phyloP scores from a whole-genome alignment of 1,140 invertebrate genomes.

The Whitmania pigra region DNA sequence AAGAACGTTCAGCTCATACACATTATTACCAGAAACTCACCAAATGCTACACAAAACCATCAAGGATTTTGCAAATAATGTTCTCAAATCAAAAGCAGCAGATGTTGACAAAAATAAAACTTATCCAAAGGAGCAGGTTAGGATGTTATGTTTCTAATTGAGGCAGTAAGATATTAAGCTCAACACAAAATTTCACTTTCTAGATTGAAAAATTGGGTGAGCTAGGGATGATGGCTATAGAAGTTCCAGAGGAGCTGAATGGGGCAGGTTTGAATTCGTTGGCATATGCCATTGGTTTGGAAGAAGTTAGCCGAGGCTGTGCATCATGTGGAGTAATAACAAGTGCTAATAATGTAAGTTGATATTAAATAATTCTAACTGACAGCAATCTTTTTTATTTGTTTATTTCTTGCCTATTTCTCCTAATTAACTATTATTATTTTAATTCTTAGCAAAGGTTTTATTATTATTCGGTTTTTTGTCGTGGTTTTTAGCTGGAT shows the following conservation, averaged over 20 bases:
- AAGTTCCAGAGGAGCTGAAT: slow-evolving; percentile 67
- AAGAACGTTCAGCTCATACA: slow-evolving; percentile 14
- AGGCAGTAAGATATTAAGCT: background rate
- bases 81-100: slow-evolving; percentile 70
- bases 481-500: too few species aligned
- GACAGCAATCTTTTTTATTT: too few species aligned
- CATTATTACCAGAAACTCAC: slow-evolving; percentile 69
- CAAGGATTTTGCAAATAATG: slow-evolving; percentile 73
- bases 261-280: slow-evolving; percentile 78
- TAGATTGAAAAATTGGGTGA: slow-evolving; percentile 81
- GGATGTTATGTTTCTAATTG: slow-evolving; percentile 16
- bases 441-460: too few species aligned
- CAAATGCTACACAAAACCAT: slow-evolving; percentile 82
- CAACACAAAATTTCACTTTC: slow-evolving; percentile 24
- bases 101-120: slow-evolving; percentile 69
- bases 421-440: too few species aligned
- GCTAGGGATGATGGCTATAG: slow-evolving; percentile 71
- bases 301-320: slow-evolving; percentile 61
- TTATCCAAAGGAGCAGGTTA: slow-evolving; percentile 64
- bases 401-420: too few species aligned
- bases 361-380: background rate
- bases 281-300: slow-evolving; percentile 83
- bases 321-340: slow-evolving; percentile 39
- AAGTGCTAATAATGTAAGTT: slow-evolving; percentile 43
- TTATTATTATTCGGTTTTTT: too few species aligned